A percentile compares a stretch with the other conserved stretches of the same genome.
These are phyloP conservation scores for Passer montanus DNA, from an alignment of 2,113 vertebrate genomes.

Conservation along the genomic window DNA sequence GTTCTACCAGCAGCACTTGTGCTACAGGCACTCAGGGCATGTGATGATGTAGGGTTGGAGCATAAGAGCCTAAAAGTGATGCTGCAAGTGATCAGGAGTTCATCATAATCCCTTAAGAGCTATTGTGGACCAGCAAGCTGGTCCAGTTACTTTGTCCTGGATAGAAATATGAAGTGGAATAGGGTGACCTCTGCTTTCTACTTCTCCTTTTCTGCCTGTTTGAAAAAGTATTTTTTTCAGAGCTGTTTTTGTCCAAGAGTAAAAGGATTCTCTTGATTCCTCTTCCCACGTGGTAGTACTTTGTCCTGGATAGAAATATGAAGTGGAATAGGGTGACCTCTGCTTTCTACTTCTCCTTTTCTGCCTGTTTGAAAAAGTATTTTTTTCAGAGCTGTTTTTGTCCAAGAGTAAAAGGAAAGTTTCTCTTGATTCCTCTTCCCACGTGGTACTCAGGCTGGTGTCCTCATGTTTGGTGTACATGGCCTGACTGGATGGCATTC, in stretches of 20 bases:
- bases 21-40: background rate
- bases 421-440: background rate
- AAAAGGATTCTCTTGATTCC: background rate
- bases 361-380: background rate
- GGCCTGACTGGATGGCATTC: background rate
- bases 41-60: background rate
- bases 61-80: background rate
- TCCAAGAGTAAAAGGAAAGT: background rate
- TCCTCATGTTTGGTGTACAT: fast-evolving
- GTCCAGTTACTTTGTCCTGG: background rate
- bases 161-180: background rate
- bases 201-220: background rate
- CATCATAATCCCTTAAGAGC: background rate
- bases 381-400: background rate
- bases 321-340: background rate
- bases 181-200: background rate
- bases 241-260: background rate
- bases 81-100: background rate
- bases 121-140: background rate
- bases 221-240: background rate
- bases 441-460: background rate
- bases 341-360: background rate
- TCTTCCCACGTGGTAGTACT: background rate
- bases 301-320: background rate
- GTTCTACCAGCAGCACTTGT: background rate